Evolutionary conservation across 2,888 invertebrate genomes (phyloP).

Genomic region (Andrena chrysosceles): DNA sequence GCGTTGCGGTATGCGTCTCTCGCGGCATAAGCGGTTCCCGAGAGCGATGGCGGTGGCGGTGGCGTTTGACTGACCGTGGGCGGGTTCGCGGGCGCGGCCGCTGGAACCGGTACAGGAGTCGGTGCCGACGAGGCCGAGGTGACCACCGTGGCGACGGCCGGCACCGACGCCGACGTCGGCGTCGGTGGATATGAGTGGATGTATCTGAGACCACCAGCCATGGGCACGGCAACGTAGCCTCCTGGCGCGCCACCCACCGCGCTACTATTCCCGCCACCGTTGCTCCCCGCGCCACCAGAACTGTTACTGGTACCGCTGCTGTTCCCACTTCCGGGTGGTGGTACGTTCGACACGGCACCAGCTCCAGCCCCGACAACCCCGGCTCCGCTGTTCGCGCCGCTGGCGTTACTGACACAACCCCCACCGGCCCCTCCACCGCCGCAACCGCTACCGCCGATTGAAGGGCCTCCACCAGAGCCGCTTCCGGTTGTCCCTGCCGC

Average conservation of each 20-base stretch:
- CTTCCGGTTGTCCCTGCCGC: conserved; percentile 60
- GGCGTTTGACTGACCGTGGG: conserved; percentile 84
- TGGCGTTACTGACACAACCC: conserved; percentile 52
- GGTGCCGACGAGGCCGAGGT: conserved; percentile 77
- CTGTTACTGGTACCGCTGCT: conserved; percentile 53
- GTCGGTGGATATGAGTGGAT: conserved; percentile 83
- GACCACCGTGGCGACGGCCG: conserved; percentile 64
- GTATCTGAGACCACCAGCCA: conserved; percentile 84
- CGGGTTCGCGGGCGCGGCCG: conserved; percentile 65
- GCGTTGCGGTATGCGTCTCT: conserved; percentile 82
- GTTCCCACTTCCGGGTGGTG: conserved; percentile 57
- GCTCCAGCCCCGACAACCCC: conserved; percentile 50
- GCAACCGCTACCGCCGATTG: conserved; percentile 56
- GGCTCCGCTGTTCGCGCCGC: conserved; percentile 49
- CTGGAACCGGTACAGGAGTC: conserved; percentile 75
- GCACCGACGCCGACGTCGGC: conserved; percentile 76
- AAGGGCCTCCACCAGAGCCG: conserved; percentile 55
- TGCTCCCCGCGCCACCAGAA: conserved; percentile 52
- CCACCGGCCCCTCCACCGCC: conserved; percentile 46
- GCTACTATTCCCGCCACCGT: conserved; percentile 80
- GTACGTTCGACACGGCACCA: conserved; percentile 48
- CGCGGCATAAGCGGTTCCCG: conserved; percentile 80
- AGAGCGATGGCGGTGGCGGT: conserved; percentile 85
- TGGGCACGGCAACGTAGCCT: conserved; percentile 83
- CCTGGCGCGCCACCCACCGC: conserved; percentile 58